Base-by-base conservation (phyloP, 1,140 invertebrate species). In the Drosophila sturtevanti region DNA sequence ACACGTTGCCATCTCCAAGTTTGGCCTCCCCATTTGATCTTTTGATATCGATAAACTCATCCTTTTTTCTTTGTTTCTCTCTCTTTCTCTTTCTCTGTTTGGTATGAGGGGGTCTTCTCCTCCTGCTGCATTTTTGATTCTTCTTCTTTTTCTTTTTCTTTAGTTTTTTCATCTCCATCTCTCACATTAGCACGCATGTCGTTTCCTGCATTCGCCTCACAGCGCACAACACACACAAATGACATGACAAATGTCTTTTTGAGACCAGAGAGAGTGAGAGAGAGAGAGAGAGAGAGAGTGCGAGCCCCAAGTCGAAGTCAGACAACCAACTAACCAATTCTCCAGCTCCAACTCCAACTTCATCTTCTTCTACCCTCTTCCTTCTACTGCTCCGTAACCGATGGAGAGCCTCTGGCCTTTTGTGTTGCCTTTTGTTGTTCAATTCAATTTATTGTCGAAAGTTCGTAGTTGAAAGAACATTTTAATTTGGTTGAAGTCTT, bases 391-490 rank as follows among this genome's bases (percentile, higher is more conserved):
- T 61, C 18, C 18, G n/a, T 18, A 16, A 14, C 7, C 0, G 9
- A 12, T 48, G 22, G 4, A 5, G 34, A 31, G 38, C 22, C 41
- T 24, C 31, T 61, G 65, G 10, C 22, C 18, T 31, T 61, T 35
- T 54, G 59, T 68, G 34, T 58, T 62, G 75, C 63, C 77, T 78
- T 82, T 90, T 90, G 87, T 90, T 90, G 87, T 84, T 89, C 82
- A 87, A 87, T 78, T 90, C 81, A 90, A 90, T 90, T 90, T 90
- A 90, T 90, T 77, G 75, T 81, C 84, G 84, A 90, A 90, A 90
- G 89, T 90, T 90, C 89, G 89, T 90, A 90, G 89, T 90, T 90
- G 89, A 90, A 90, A 89, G 89, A 90, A 90, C 89, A 90, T 90
- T 90, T 90, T 90, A 90, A 90, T 90, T 90, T 90, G 84, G 89